These are phyloP conservation scores for Chanos chanos DNA, from an alignment of 2,797 vertebrate species.

Conservation along the genomic window DNA sequence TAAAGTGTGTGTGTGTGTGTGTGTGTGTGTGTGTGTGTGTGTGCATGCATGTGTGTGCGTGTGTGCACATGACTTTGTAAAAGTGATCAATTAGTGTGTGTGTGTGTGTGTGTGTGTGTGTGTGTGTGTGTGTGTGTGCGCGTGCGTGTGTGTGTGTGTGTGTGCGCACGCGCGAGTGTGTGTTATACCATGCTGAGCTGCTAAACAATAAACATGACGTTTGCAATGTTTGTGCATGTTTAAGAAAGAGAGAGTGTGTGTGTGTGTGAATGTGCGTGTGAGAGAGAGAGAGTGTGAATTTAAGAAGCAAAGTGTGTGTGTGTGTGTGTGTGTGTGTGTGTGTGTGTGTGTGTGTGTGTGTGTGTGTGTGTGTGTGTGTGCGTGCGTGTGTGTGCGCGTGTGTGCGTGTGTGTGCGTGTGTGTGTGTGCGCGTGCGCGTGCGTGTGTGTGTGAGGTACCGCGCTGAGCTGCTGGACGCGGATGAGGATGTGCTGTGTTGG, in stretches of 20 bases:
- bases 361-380: background rate
- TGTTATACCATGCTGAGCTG: constrained; percentile 76
- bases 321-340: background rate
- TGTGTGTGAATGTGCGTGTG: background rate
- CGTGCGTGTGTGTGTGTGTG: background rate
- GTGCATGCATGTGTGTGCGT: background rate
- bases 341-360: background rate
- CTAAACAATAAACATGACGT: too few species aligned
- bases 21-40: background rate
- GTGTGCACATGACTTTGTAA: constrained; percentile 16
- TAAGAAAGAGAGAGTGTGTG: constrained; percentile 23
- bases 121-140: background rate
- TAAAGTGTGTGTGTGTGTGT: background rate
- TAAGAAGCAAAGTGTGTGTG: background rate
- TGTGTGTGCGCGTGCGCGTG: background rate
- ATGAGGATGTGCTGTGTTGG: constrained; percentile 83
- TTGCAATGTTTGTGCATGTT: background rate
- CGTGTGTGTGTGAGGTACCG: constrained; percentile 60
- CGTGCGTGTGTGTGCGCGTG: background rate
- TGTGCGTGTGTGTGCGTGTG: constrained; percentile 2
- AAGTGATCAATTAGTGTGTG: too few species aligned
- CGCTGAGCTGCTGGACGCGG: constrained; percentile 84
- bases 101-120: background rate
- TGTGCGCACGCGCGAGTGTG: background rate
- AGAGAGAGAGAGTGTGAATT: background rate